A percentile compares a stretch with the other conserved stretches of the same genome.
These are phyloP conservation scores for Elgonia sp. DNA, from an alignment of 2,888 invertebrate genomes.

Conservation along the genomic window DNA sequence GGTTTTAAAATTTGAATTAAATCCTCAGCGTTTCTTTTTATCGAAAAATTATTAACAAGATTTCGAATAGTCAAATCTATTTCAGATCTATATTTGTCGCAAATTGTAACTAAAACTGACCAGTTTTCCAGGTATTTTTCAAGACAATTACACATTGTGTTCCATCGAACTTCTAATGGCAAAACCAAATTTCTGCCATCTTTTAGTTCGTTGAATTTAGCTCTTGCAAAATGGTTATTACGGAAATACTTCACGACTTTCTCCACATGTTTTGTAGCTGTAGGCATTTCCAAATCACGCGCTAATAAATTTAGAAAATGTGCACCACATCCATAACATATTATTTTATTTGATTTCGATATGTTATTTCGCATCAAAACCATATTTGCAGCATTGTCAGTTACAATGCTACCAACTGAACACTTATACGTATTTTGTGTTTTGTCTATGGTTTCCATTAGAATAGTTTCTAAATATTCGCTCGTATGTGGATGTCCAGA, in stretches of 20 bases:
- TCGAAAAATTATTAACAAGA: constrained; percentile 24
- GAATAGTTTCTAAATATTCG: constrained; percentile 41
- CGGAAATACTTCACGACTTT: constrained; percentile 52
- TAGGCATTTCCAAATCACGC: constrained; percentile 40
- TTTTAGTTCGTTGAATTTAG: constrained; percentile 36
- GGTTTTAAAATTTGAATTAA: constrained; percentile 17
- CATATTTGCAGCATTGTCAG: constrained; percentile 49
- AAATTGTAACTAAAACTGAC: neutral
- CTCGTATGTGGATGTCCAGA: constrained; percentile 38
- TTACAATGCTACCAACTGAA: constrained; percentile 45
- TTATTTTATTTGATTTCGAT: neutral
- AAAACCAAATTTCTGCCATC: constrained; percentile 27
- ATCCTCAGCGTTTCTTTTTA: constrained; percentile 26
- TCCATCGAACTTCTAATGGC: constrained; percentile 40
- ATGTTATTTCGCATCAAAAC: constrained; percentile 22
- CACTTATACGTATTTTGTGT: constrained; percentile 33
- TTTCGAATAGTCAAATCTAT: constrained; percentile 16
- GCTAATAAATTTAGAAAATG: constrained; percentile 50
- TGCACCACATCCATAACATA: constrained; percentile 46
- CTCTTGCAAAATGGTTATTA: constrained; percentile 49
- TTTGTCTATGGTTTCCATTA: neutral
- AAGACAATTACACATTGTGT: constrained; percentile 36
- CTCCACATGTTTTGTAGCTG: constrained; percentile 44
- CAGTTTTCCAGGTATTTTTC: constrained; percentile 37
- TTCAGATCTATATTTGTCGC: constrained; percentile 14